These are phyloP conservation scores for Opisthocomus hoazin DNA, from an alignment of 2,113 vertebrate species.

Conservation along the genomic window DNA sequence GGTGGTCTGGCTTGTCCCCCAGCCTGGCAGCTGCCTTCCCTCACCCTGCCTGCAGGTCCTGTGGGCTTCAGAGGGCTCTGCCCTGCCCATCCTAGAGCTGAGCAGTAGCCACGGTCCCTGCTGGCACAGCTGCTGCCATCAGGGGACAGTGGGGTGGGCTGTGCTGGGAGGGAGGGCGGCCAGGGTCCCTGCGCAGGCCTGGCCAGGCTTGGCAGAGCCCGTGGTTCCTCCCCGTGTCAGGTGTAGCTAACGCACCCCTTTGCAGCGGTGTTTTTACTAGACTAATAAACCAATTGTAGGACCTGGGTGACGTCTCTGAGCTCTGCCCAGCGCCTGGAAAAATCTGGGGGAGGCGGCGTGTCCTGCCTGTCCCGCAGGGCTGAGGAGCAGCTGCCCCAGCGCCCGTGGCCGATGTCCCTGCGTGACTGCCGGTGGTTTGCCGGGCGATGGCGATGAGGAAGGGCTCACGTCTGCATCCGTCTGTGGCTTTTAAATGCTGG, in stretches of 20 bases:
- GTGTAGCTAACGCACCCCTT: background rate
- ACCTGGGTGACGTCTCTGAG: background rate
- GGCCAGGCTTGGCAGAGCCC: background rate
- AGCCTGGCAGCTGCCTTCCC: background rate
- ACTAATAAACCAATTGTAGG: conserved; percentile 35
- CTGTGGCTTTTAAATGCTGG: background rate
- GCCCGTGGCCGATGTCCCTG: accelerated
- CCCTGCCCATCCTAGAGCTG: background rate
- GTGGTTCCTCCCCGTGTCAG: background rate
- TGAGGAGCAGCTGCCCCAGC: accelerated
- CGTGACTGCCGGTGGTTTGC: background rate
- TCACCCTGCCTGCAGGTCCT: background rate
- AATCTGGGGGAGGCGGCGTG: accelerated
- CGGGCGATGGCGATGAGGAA: background rate
- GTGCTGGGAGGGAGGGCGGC: background rate
- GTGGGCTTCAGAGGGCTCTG: background rate
- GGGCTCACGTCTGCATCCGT: accelerated
- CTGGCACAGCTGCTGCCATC: background rate
- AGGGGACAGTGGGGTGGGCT: background rate
- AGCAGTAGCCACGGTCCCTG: background rate
- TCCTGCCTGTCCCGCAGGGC: accelerated
- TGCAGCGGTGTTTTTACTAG: conserved; percentile 25
- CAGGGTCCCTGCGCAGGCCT: background rate
- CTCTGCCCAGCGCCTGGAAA: background rate
- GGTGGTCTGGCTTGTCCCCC: background rate